Conservation (phyloP, 1,140 invertebrate species). For the Gryllus bimaculatus region DNA sequence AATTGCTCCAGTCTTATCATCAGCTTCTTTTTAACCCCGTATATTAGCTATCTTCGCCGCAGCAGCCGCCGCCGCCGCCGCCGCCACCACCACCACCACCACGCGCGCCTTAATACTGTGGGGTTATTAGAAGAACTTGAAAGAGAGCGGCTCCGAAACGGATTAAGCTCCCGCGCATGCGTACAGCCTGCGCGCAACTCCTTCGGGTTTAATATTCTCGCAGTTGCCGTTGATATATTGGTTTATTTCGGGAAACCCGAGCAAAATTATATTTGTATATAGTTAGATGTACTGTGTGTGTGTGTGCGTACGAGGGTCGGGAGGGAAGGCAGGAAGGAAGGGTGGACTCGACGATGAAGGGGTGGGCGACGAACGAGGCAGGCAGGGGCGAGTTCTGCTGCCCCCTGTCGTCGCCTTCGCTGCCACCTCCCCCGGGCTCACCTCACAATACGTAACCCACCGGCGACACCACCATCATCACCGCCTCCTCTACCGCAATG, state of each 20-base stretch:
- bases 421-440: too few species aligned
- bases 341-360: neutral
- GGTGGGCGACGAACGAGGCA: too few species aligned
- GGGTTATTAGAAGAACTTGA: neutral
- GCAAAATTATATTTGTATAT: neutral
- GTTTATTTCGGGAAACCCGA: neutral
- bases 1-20: neutral
- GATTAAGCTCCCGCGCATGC: neutral
- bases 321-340: neutral
- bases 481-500: too few species aligned
- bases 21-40: neutral
- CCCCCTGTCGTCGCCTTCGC: too few species aligned
- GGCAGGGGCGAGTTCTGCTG: too few species aligned
- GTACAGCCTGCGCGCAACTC: neutral
- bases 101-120: neutral
- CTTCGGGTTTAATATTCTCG: constrained; percentile 4
- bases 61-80: too few species aligned
- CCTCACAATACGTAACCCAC: too few species aligned
- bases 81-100: too few species aligned
- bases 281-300: neutral
- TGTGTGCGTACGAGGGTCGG: too few species aligned
- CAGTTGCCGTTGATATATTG: neutral
- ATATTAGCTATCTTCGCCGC: neutral
- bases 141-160: neutral
- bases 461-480: too few species aligned